Conservation (phyloP, 2,888 invertebrate species). For the Agrypnus murinus region DNA sequence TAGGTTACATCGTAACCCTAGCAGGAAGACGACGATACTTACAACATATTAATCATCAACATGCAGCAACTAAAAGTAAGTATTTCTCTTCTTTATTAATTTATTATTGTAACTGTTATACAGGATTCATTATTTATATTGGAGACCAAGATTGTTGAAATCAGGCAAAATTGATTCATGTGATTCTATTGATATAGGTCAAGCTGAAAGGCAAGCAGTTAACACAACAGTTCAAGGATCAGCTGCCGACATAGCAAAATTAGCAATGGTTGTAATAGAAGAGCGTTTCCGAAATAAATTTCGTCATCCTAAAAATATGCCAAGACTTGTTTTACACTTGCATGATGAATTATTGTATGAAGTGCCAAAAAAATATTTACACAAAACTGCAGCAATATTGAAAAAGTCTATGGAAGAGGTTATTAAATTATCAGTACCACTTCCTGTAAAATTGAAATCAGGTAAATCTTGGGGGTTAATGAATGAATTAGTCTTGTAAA, state of each 20-base stretch:
- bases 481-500: constrained; percentile 62
- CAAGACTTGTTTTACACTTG: constrained; percentile 88
- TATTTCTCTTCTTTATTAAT: constrained; percentile 5
- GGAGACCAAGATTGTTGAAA: too few species aligned
- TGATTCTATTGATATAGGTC: too few species aligned
- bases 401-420: constrained; percentile 88
- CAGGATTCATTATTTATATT: too few species aligned
- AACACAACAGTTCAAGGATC: constrained; percentile 98
- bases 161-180: too few species aligned
- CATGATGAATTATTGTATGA: constrained; percentile 98
- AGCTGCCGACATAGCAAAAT: constrained; percentile 96
- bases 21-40: constrained; percentile 86
- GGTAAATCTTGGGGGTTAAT: constrained; percentile 88
- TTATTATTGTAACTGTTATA: too few species aligned
- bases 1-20: constrained; percentile 90
- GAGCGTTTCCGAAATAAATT: constrained; percentile 72
- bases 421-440: constrained; percentile 81
- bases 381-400: constrained; percentile 77
- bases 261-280: constrained; percentile 89
- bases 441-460: constrained; percentile 90
- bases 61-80: constrained; percentile 77
- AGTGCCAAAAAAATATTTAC: constrained; percentile 77
- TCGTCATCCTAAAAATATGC: constrained; percentile 68
- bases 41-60: constrained; percentile 80
- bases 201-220: constrained; percentile 96